phyloP scores from a whole-genome alignment of 2,113 vertebrate genomes.

The Stictonetta naevosa region DNA sequence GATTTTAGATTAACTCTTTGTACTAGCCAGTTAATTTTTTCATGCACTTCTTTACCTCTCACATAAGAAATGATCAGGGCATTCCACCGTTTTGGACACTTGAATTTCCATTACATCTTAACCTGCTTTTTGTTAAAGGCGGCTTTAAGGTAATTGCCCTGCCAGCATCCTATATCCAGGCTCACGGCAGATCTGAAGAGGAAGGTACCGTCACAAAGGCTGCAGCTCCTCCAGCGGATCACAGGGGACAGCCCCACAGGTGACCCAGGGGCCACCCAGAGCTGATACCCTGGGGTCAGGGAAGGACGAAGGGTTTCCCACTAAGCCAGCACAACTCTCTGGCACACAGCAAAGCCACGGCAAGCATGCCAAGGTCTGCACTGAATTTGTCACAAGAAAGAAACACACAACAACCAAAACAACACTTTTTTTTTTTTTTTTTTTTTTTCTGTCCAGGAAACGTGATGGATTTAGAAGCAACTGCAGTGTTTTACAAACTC shows the following conservation, averaged over 20 bases:
- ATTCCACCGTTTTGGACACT: not conserved
- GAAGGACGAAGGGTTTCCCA: not conserved
- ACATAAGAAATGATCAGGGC: not conserved
- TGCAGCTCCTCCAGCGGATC: not conserved
- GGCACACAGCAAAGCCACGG: not conserved
- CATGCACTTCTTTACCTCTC: not conserved
- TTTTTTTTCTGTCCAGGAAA: conserved; percentile 20
- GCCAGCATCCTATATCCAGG: not conserved
- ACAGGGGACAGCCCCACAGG: not conserved
- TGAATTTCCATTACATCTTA: not conserved
- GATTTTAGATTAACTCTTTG: not conserved
- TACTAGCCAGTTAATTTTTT: not conserved
- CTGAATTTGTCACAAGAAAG: conserved; percentile 9
- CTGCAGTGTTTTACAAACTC: conserved; percentile 6
- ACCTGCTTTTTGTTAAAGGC: not conserved
- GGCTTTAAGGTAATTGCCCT: not conserved
- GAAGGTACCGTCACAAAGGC: accelerated
- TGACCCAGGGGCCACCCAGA: not conserved
- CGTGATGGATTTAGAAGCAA: conserved; percentile 8
- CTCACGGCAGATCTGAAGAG: not conserved
- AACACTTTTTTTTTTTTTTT: not conserved
- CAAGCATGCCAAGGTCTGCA: not conserved
- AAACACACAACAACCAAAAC: not conserved
- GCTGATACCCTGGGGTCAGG: not conserved
- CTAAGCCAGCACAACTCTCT: not conserved